Base-by-base conservation (phyloP, 1,140 invertebrate genomes). In the Bilobella aurantiaca region DNA sequence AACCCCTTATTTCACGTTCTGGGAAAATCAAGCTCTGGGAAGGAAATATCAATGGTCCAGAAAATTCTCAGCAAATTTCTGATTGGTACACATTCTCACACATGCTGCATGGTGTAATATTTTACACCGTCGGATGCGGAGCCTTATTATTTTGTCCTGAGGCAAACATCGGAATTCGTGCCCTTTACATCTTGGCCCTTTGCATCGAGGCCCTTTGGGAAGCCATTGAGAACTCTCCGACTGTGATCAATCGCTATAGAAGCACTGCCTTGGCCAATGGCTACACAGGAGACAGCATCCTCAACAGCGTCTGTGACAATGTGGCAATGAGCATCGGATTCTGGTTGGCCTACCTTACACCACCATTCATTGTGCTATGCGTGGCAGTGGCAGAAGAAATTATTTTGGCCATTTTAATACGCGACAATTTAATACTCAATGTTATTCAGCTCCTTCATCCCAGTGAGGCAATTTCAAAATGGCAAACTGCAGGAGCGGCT, bases 1-100 rank as follows among this genome's bases (percentile, higher is more conserved):
- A 62, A 62, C 59, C 59, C 2, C 14, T 62, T 3, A 23, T 62
- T 62, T 62, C 30, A 5, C 3, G 16, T 3, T 12, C 8, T 62
- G 59, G 59, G 12, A 23, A 23, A 8, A 27, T 62, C 37, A 62
- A 37, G 23, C 23, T 62, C 5, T 62, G 59, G 59, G 30, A 14
- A 14, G 59, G 59, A 23, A 18, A 32, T 16, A 37, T 62, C 18
- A 21, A 29, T 32, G 59, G 32, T 14, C 5, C 16, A 3, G 23
- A 62, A 23, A 62, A 62, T 62, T 62, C 59, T 37, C 59, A 62
- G 30, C 59, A 62, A 8, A 34, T 62, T 8, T 18, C 32, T 3
- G 59, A 62, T 25, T 62, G 59, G 59, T 62, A 62, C 59, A 62
- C 59, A 14, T 46, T 37, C 14, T 37, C 30, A 3, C 31, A 62